These are phyloP conservation scores for Xanthostigma xanthostigma DNA, from an alignment of 2,888 invertebrate genomes.

Conservation along the genomic window DNA sequence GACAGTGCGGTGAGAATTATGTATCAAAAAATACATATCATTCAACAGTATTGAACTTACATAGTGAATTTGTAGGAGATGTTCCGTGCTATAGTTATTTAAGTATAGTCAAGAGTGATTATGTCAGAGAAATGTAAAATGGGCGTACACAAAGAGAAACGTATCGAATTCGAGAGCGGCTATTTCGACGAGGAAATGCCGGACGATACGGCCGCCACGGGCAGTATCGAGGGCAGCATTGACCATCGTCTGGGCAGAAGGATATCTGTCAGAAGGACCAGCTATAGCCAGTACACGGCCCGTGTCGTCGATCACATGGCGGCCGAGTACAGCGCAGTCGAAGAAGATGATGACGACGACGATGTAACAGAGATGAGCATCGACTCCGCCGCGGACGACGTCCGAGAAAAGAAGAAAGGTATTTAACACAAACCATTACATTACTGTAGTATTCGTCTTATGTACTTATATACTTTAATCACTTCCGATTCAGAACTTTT, in stretches of 20 bases:
- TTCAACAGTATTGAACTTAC: too few species aligned
- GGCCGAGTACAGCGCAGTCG: not conserved
- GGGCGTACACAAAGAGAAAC: constrained; percentile 6
- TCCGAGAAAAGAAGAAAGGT: too few species aligned
- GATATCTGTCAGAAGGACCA: constrained; percentile 5
- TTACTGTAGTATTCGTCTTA: too few species aligned
- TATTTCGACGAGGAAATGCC: constrained; percentile 2
- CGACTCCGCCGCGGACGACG: not conserved
- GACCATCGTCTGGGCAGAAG: constrained; percentile 3
- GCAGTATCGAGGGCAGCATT: not conserved
- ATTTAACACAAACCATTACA: too few species aligned
- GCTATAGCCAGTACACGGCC: constrained; percentile 3
- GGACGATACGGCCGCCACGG: not conserved
- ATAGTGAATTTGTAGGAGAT: too few species aligned
- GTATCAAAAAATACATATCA: too few species aligned
- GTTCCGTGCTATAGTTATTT: too few species aligned
- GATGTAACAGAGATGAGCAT: not conserved
- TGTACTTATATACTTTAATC: too few species aligned
- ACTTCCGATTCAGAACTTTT: too few species aligned
- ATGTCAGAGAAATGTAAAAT: not conserved
- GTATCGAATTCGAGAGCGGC: constrained; percentile 6
- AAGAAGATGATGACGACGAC: not conserved
- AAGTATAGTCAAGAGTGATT: too few species aligned
- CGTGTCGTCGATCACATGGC: constrained; percentile 2
- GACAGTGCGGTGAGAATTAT: too few species aligned